Percentiles rank a stretch among this genome's conserved stretches.
Evolutionary conservation across 2,888 invertebrate genomes (phyloP).

Genomic region (Drosophila atroscutellata): DNA sequence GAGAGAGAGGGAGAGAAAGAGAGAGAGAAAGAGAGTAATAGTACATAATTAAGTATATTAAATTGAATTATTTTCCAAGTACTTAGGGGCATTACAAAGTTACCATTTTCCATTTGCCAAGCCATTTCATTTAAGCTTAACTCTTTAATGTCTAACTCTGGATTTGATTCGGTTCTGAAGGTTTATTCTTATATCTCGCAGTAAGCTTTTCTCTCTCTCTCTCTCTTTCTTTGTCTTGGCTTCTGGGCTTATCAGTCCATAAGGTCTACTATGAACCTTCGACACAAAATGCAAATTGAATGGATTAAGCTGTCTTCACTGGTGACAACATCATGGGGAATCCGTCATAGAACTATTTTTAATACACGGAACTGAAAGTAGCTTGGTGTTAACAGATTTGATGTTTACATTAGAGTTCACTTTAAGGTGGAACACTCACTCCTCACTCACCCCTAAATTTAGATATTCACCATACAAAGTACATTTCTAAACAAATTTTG

Average conservation of each 20-base stretch:
- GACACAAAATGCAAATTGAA: neutral
- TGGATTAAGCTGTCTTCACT: neutral
- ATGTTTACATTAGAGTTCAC: neutral
- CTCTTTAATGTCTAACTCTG: slow-evolving; percentile 33
- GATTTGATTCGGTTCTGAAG: slow-evolving; percentile 5
- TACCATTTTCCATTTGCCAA: slow-evolving; percentile 15
- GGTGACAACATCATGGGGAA: neutral
- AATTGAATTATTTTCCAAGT: slow-evolving; percentile 73
- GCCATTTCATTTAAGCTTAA: slow-evolving; percentile 24
- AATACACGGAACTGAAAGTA: neutral
- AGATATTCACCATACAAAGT: neutral
- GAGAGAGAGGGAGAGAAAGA: too few relatives aligned
- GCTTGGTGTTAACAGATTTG: neutral
- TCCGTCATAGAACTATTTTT: neutral
- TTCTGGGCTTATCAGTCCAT: neutral
- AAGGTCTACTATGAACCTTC: neutral
- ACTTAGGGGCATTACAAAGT: slow-evolving; percentile 47
- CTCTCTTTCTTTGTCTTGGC: neutral
- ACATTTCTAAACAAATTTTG: neutral
- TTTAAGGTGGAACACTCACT: neutral
- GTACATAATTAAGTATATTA: slow-evolving; percentile 65
- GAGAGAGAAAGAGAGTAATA: neutral
- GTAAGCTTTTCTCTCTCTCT: neutral
- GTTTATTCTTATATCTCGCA: neutral
- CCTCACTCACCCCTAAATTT: neutral